phyloP scores from a whole-genome alignment of 92 coral and sea anemone species.

The Isaurus tuberculatus region DNA sequence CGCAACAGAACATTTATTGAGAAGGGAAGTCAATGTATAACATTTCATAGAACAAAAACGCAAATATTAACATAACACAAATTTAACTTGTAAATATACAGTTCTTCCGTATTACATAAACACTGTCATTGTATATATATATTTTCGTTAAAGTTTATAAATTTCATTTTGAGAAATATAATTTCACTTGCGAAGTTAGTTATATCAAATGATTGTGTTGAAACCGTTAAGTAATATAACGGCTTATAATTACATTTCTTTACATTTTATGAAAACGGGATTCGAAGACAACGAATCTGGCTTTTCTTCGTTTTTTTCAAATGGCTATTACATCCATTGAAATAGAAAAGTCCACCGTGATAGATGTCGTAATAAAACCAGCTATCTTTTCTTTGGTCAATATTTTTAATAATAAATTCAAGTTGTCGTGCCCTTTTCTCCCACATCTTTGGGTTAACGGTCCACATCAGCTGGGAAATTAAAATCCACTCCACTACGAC shows the following conservation, averaged over 20 bases:
- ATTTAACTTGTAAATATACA: neutral
- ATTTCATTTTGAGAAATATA: neutral
- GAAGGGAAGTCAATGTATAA: slow-evolving; percentile 1
- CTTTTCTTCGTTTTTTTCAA: neutral
- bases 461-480: slow-evolving; percentile 4
- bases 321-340: slow-evolving; percentile 1
- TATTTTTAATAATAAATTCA: neutral
- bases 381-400: neutral
- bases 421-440: neutral
- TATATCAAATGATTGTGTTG: neutral
- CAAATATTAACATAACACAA: slow-evolving; percentile 2
- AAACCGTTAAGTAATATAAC: slow-evolving; percentile 5
- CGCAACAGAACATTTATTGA: neutral
- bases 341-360: neutral
- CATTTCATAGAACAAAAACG: neutral
- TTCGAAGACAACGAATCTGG: neutral
- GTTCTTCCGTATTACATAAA: neutral
- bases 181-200: slow-evolving; percentile 1
- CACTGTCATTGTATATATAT: neutral
- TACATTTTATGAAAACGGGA: slow-evolving; percentile 5
- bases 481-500: slow-evolving; percentile 5
- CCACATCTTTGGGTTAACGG: neutral
- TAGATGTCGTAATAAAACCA: slow-evolving; percentile 5
- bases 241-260: slow-evolving; percentile 3
- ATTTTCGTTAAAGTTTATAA: neutral